Percentiles rank a stretch among this genome's conserved stretches.
These are phyloP conservation scores for Cyprinodon brontotheroides DNA, from an alignment of 2,113 vertebrate genomes.

Conservation along the genomic window DNA sequence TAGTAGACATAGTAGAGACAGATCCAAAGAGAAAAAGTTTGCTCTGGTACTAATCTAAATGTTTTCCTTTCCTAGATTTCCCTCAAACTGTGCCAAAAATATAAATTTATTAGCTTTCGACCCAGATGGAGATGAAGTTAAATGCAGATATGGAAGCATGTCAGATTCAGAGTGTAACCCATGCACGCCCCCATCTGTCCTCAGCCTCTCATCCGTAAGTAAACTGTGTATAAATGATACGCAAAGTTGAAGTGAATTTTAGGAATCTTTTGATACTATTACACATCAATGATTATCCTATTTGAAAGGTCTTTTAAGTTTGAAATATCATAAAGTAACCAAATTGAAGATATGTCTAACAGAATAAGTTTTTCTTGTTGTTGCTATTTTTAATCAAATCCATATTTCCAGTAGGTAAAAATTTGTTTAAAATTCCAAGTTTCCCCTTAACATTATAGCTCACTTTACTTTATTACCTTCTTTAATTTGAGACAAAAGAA, in stretches of 20 bases:
- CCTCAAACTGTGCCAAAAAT: conserved; percentile 51
- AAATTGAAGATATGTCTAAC: no score
- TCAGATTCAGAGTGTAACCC: not conserved
- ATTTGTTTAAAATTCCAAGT: no score
- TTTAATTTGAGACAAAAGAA: no score
- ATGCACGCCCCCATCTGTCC: conserved; percentile 6
- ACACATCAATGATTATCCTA: no score
- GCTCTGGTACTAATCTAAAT: not conserved
- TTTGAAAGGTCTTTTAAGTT: no score
- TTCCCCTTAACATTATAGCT: no score
- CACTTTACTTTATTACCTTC: no score
- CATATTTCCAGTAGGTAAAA: no score
- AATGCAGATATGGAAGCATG: conserved; percentile 36
- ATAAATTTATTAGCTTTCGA: conserved; percentile 46
- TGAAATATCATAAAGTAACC: no score
- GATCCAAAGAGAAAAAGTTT: not conserved
- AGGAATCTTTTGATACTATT: not conserved
- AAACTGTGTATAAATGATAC: no score
- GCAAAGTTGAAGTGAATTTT: not conserved
- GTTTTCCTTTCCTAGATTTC: conserved; percentile 32
- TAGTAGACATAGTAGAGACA: not conserved
- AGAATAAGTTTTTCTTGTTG: no score
- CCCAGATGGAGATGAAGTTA: conserved; percentile 47
- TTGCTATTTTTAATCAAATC: not conserved
- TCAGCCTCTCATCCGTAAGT: conserved; percentile 40